Evolutionary conservation across 2,888 invertebrate genomes (phyloP), one percentile per base, ranked within the genome.

Genomic region (Pardosa pseudoannulata): DNA sequence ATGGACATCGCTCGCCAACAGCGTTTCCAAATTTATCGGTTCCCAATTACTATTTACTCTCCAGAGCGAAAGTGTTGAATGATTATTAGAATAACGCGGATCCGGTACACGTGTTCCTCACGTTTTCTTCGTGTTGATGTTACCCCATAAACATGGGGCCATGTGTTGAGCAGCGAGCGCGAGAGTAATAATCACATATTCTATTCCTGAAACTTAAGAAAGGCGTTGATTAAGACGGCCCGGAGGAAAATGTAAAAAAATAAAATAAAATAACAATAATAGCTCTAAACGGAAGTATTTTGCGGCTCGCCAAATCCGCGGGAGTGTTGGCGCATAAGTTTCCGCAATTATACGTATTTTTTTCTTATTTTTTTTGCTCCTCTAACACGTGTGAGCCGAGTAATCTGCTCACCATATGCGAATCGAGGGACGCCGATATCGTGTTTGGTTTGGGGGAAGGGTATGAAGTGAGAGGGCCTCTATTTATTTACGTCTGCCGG

Each of bases 321-420:
- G 28, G 62, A 70, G 70, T 82, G 81, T 82, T 82, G 62, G 68
- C 70, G 81, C 81, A 82, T 82, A 82, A 82, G 81, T 82, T 82
- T 82, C 75, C 75, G 75, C 75, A 75, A 82, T 82, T 75, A 75
- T 46, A 23, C 56, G 16, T 56, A 56, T 19, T 56, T 2, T 56
- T 56, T 56, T 56, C 11, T 56, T 56, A 56, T 19, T 56, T 2
- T 56, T 56, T 56, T 56, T 23, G n/a, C 16, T n/a, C n/a, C 6
- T n/a, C 36, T 62, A 65, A 76, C 82, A 83, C 82, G 82, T 83
- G 82, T 72, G n/a, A n/a, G 27, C 50, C 68, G 46, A n/a, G 70
- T 82, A 75, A 83, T 83, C 82, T 83, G 82, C 56, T 65, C 50
- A 72, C 82, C 82, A 83, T 68, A 83, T 83, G 82, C 76, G 65